phyloP scores from a whole-genome alignment of 2,888 invertebrate species.

The Caenorhabditis sulstoni region DNA sequence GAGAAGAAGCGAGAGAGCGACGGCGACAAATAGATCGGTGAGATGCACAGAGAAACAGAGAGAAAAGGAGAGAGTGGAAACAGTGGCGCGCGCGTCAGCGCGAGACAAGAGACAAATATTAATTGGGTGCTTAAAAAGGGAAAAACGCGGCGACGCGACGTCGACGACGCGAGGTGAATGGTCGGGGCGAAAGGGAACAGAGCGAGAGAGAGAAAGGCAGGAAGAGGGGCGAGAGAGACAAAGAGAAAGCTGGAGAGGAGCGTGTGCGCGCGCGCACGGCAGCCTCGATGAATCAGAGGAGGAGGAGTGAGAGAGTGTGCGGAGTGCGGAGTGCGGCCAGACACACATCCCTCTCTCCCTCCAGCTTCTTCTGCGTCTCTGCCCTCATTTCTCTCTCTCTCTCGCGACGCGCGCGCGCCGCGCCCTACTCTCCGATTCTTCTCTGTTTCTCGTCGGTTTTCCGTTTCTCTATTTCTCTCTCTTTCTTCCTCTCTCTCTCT shows the following conservation, averaged over 20 bases:
- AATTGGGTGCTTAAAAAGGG: slow-evolving; percentile 59
- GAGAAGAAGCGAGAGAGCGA: slow-evolving; percentile 21
- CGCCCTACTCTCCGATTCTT: not conserved
- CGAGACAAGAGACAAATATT: slow-evolving; percentile 44
- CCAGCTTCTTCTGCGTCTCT: slow-evolving; percentile 15
- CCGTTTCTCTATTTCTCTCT: not conserved
- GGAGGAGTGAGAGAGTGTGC: not conserved
- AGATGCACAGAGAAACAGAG: slow-evolving; percentile 12
- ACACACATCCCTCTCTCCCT: slow-evolving; percentile 11
- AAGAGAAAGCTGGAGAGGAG: slow-evolving; percentile 5
- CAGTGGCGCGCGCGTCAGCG: slow-evolving; percentile 18
- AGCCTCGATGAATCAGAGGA: slow-evolving; percentile 4
- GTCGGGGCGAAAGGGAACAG: not conserved
- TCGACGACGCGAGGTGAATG: not conserved
- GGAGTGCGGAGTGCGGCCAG: slow-evolving; percentile 1
- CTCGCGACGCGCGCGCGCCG: not conserved
- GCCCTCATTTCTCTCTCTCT: slow-evolving; percentile 1
- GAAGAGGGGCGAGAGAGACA: slow-evolving; percentile 3
- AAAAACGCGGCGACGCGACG: slow-evolving; percentile 24
- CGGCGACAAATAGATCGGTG: no score
- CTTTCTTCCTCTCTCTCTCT: not conserved
- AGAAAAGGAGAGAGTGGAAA: slow-evolving; percentile 16
- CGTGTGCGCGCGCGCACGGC: slow-evolving; percentile 11
- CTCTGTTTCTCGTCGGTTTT: no score
- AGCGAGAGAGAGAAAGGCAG: not conserved